Base-by-base conservation (phyloP, 2,888 invertebrate species). In the Tetragnatha montana region DNA sequence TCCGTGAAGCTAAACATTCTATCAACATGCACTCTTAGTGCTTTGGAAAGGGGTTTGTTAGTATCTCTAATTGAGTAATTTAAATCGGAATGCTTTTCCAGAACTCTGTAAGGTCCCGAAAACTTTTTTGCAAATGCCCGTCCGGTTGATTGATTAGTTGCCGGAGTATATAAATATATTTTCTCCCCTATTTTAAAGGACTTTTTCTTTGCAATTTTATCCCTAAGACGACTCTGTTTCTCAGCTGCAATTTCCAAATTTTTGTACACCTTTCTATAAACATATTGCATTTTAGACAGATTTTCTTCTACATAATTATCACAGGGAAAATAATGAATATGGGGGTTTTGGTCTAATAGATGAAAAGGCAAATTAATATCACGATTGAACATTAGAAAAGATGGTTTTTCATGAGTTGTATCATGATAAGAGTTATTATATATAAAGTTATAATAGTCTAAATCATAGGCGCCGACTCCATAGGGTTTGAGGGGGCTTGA, bases 381-480 rank as follows among this genome's bases (percentile, higher is more conserved):
- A 19, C 79, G 79, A 22, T 79, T 60, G 6, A 60, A 60, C 60
- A 60, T 60, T 1, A 60, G 60, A 6, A 60, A 60, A 6, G 60
- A 60, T 12, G 60, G 60, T 60, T 60, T 60, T 60, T 60, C 60
- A 14, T 60, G 60, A 6, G 60, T 60, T 0, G 79, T 51, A 21
- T 79, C 79, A 60, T 79, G 79, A 22, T 79, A 79, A 1, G 79
- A 79, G 68, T 79, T 79, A 50, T 78, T 78, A 35, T 60, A 79
- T 1, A 79, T 51, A 51, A 79, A 79, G 12, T 79, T 79, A 10
- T 79, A 79, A 60, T 79, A 79, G n/a, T 22, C 21, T 22, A n/a
- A n/a, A n/a, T n/a, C n/a, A n/a, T n/a, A n/a, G n/a, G n/a, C n/a
- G n/a, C n/a, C n/a, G n/a, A n/a, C n/a, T n/a, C n/a, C n/a, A n/a